A percentile compares a stretch with the other conserved stretches of the same genome.
These are phyloP conservation scores for Chaenodraco wilsoni DNA, from an alignment of 2,797 vertebrate species.

Conservation along the genomic window DNA sequence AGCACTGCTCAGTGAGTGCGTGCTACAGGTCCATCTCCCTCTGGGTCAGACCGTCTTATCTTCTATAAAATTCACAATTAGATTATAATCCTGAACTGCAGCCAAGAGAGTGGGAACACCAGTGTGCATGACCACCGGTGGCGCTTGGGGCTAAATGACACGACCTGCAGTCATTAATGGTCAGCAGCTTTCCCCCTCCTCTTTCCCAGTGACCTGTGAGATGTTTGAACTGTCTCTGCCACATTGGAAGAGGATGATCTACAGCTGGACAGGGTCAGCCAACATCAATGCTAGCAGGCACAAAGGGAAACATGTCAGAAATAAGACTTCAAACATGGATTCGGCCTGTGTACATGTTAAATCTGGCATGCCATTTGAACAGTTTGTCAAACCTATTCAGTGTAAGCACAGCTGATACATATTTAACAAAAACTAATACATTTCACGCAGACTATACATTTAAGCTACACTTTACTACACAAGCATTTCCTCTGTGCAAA, in stretches of 20 bases:
- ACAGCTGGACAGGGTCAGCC: constrained; percentile 11
- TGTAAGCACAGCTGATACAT: not conserved
- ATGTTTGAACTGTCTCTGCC: constrained; percentile 8
- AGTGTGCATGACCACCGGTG: not conserved
- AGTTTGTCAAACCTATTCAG: not conserved
- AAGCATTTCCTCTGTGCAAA: not conserved
- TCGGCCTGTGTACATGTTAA: not conserved
- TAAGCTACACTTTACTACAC: not conserved
- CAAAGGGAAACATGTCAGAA: constrained; percentile 5
- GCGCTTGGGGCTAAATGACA: not conserved
- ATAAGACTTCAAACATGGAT: constrained; percentile 30
- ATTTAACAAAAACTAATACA: constrained; percentile 3
- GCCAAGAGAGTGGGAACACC: not conserved
- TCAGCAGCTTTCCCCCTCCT: constrained; percentile 26
- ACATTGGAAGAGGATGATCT: constrained; percentile 14
- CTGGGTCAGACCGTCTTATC: constrained; percentile 25
- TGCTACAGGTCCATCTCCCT: constrained; percentile 12
- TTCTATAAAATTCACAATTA: constrained; percentile 27
- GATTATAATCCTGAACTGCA: constrained; percentile 24
- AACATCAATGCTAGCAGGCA: constrained; percentile 5
- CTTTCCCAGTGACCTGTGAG: constrained; percentile 25
- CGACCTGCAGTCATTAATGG: constrained; percentile 17
- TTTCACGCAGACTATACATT: not conserved
- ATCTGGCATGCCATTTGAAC: not conserved
- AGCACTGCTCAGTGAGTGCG: constrained; percentile 1